Evolutionary conservation across 2,113 vertebrate species (phyloP).

Genomic region (Carettochelys insculpta): DNA sequence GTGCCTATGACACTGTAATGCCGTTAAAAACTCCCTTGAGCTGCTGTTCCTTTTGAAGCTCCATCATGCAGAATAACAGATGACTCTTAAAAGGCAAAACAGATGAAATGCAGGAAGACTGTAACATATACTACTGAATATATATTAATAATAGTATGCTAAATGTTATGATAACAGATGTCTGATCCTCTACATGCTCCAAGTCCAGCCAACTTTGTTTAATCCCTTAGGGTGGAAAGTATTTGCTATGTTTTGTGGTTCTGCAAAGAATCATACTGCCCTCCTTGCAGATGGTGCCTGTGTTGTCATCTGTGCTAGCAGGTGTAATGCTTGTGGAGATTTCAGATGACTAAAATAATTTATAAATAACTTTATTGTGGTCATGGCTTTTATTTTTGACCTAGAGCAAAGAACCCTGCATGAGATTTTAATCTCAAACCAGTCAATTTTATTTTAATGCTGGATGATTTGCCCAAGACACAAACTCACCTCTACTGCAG

Average conservation of each 20-base stretch:
- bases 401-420: neutral
- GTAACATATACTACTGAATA: no score
- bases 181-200: neutral
- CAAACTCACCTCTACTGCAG: neutral
- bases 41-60: neutral
- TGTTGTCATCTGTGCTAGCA: neutral
- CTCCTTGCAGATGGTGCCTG: neutral
- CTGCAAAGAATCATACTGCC: neutral
- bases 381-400: neutral
- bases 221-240: neutral
- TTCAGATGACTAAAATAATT: neutral
- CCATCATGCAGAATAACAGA: neutral
- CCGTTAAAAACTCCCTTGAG: neutral
- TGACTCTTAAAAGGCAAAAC: neutral
- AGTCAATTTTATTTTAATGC: neutral
- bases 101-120: neutral
- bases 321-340: neutral
- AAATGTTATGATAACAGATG: neutral
- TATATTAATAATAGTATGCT: no score
- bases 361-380: neutral
- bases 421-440: neutral
- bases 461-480: neutral
- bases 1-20: neutral
- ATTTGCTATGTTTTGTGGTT: neutral
- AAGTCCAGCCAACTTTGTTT: neutral